phyloP scores from a whole-genome alignment of 2,797 vertebrate species.

The Sparidentex hasta region DNA sequence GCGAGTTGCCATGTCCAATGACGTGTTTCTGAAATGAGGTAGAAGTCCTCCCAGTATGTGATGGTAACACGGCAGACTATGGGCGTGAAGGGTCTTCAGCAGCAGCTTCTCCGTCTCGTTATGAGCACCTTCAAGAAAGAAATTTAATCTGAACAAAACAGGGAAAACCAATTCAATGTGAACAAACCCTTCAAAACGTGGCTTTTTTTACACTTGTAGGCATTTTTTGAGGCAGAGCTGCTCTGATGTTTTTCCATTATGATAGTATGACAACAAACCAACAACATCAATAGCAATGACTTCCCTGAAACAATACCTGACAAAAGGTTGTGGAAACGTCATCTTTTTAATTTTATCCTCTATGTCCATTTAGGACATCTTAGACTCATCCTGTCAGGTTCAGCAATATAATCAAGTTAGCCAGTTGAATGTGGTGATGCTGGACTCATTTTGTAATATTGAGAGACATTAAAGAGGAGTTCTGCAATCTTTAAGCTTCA shows the following conservation, averaged over 20 bases:
- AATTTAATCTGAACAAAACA: neutral
- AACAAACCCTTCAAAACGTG: too few species aligned
- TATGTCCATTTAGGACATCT: neutral
- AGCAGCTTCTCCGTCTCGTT: slow-evolving; percentile 88
- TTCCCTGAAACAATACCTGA: neutral
- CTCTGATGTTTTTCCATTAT: neutral
- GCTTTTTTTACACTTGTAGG: neutral
- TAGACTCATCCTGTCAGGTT: neutral
- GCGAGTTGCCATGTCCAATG: slow-evolving; percentile 86
- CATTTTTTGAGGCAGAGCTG: neutral
- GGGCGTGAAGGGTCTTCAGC: slow-evolving; percentile 82
- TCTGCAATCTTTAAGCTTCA: too few species aligned
- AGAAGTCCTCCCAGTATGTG: slow-evolving; percentile 80
- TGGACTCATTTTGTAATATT: too few species aligned
- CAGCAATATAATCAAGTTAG: neutral
- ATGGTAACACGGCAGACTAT: slow-evolving; percentile 86
- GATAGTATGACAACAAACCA: neutral
- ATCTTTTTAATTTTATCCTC: neutral
- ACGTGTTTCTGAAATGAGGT: slow-evolving; percentile 79
- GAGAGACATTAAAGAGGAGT: too few species aligned
- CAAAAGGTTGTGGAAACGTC: neutral
- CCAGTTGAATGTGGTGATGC: too few species aligned
- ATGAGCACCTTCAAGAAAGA: slow-evolving; percentile 86
- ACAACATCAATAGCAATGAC: too few species aligned
- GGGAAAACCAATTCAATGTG: too few species aligned